Evolutionary conservation across 2,888 invertebrate genomes (phyloP), one percentile per base, ranked within the genome.

Genomic region (Agonum fuliginosum): DNA sequence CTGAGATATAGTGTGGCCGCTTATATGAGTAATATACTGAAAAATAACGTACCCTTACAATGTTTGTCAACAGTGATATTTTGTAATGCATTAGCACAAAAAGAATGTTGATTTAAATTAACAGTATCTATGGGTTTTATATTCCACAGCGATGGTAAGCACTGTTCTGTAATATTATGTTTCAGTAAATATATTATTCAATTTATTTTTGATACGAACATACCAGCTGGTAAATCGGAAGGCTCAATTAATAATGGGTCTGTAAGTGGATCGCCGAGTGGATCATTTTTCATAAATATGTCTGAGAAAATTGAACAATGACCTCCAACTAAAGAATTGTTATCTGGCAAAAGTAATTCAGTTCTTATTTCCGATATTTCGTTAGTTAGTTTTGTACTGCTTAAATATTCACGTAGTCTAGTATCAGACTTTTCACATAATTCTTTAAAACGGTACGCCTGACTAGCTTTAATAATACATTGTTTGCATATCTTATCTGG

Each of bases 111-210:
- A 12, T 46, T 46, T 12, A 46, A 17, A 62, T 54, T 54, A 27
- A 48, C 70, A 19, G 1, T 8, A 70, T 43, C 24, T 72, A 17
- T 54, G 4, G 30, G 83, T 82, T 79, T 85, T 85, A 76, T 83
- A 75, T 87, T 85, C 86, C 87, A 87, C 3, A 86, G 83, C 70
- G 85, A 86, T 0, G 86, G 86, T 76, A 87, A 81, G 81, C 85
- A 87, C 78, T 86, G 86, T 80, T 87, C 87, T 2, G 86, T 86
- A 78, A 87, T 86, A 86, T 86, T 81, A n/a, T n/a, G n/a, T n/a
- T n/a, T n/a, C n/a, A 48, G 19, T 71, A 17, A 71, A 30, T 30
- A 51, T 30, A n/a, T n/a, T 27, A 62, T n/a, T 62, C 20, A 51
- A 48, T 14, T 20, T 69, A 43, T 20, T 14, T 34, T 41, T 20